phyloP scores from a whole-genome alignment of 2,113 vertebrate species.

The Sporophila hypoxantha region DNA sequence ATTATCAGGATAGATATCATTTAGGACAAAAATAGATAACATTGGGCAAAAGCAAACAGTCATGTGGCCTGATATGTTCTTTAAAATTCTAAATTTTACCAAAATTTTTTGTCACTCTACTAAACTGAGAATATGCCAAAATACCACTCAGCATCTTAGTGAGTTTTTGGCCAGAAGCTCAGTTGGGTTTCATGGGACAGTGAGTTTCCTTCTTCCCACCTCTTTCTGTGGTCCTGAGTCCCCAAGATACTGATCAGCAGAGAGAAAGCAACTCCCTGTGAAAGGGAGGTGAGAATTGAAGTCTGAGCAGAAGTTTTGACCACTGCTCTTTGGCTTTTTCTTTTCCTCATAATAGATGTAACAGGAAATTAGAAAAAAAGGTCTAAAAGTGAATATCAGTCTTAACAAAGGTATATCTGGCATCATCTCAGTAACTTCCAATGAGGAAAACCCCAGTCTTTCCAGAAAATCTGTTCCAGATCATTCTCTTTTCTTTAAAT shows the following conservation, averaged over 20 bases:
- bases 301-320: background rate
- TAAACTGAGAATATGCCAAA: background rate
- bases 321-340: background rate
- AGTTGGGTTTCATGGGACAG: background rate
- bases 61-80: background rate
- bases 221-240: background rate
- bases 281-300: background rate
- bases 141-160: background rate
- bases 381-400: background rate
- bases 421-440: background rate
- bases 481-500: background rate
- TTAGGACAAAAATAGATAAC: background rate
- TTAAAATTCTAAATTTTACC: background rate
- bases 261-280: background rate
- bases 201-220: background rate
- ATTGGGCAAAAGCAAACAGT: fast-evolving
- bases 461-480: background rate
- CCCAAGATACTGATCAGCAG: background rate
- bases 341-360: background rate
- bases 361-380: background rate
- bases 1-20: background rate
- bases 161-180: background rate
- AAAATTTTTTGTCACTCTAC: background rate
- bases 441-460: background rate
- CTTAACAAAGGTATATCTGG: background rate